phyloP scores from a whole-genome alignment of 2,113 vertebrate genomes.

The Carassius carassius region DNA sequence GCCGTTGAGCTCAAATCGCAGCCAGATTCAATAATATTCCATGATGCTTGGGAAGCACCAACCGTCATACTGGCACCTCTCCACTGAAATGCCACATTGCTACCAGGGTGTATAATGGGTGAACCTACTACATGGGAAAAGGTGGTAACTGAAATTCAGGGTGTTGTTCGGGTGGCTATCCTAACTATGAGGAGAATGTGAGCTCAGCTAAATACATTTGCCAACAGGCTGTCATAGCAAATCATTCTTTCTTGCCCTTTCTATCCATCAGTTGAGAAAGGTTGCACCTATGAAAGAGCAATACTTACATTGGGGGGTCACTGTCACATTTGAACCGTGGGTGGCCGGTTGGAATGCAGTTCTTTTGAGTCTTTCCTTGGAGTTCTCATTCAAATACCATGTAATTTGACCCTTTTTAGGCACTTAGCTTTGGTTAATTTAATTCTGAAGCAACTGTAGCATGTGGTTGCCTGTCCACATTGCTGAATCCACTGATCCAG shows the following conservation, averaged over 20 bases:
- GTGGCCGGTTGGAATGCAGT: not conserved
- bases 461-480: not conserved
- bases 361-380: not conserved
- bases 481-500: not conserved
- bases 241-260: not conserved
- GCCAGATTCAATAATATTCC: conserved; percentile 43
- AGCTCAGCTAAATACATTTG: conserved; percentile 47
- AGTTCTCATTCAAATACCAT: conserved; percentile 12
- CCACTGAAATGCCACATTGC: conserved; percentile 61
- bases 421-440: not conserved
- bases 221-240: conserved; percentile 25
- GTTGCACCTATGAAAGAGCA: conserved; percentile 4
- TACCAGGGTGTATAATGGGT: conserved; percentile 59
- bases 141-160: conserved; percentile 35
- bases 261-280: not conserved
- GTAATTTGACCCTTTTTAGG: conserved; percentile 19
- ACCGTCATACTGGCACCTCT: conserved; percentile 48
- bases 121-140: conserved; percentile 57
- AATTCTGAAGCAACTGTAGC: not conserved
- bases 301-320: not conserved
- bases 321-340: conserved; percentile 2
- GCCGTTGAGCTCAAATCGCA: conserved; percentile 12
- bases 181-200: conserved; percentile 40
- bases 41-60: conserved; percentile 66
- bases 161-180: not conserved